These are phyloP conservation scores for Pelusios castaneus DNA, from an alignment of 2,113 vertebrate genomes.

Conservation along the genomic window DNA sequence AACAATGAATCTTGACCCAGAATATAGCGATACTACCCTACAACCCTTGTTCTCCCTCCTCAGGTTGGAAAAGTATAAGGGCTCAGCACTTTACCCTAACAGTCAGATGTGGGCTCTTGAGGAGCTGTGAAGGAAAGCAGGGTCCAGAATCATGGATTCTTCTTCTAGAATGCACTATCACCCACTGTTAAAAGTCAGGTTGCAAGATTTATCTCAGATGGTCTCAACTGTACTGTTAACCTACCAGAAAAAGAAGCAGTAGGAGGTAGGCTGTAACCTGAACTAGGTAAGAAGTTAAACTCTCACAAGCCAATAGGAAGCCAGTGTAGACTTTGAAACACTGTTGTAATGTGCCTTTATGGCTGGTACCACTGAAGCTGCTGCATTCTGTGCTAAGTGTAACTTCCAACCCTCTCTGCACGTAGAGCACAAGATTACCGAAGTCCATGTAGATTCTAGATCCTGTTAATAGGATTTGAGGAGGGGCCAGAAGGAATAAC, in stretches of 20 bases:
- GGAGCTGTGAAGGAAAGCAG: not conserved
- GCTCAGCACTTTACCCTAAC: not conserved
- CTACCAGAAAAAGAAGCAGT: not conserved
- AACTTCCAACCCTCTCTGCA: fast-evolving
- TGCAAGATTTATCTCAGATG: not conserved
- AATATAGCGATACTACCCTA: not conserved
- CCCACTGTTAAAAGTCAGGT: not conserved
- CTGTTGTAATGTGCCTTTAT: fast-evolving
- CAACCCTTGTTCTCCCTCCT: not conserved
- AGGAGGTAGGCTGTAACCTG: not conserved
- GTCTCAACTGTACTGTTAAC: not conserved
- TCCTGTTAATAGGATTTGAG: not conserved
- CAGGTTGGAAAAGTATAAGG: not conserved
- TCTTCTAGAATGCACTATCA: not conserved
- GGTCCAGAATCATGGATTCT: not conserved
- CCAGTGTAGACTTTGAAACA: fast-evolving
- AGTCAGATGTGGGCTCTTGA: not conserved
- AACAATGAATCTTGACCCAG: not conserved
- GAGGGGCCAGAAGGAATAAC: not conserved
- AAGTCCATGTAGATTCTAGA: fast-evolving
- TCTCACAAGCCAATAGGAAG: fast-evolving
- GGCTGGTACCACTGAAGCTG: not conserved
- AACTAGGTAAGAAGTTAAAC: not conserved
- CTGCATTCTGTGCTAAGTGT: not conserved
- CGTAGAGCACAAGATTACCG: fast-evolving